Evolutionary conservation across 1,140 invertebrate genomes (phyloP).

Genomic region (Lysiphlebus fabarum): DNA sequence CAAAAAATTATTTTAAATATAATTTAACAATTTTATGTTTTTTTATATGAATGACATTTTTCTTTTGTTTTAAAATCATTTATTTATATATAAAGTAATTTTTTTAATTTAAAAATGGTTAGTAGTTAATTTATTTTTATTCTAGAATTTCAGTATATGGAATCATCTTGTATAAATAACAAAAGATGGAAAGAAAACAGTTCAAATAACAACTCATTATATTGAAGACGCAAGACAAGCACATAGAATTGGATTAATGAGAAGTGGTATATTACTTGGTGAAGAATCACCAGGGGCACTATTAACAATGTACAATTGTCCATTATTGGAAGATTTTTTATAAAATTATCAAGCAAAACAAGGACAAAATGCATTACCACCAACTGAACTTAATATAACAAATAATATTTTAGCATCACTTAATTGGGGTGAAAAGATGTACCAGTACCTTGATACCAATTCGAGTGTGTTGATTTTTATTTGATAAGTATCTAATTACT

Average conservation of each 20-base stretch:
- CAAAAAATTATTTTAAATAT: too few species aligned
- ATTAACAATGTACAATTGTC: too few species aligned
- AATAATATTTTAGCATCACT: slow-evolving; percentile 77
- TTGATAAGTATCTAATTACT: too few species aligned
- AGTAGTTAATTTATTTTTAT: neutral
- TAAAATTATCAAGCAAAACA: slow-evolving; percentile 76
- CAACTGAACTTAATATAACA: slow-evolving; percentile 65
- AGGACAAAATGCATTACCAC: slow-evolving; percentile 57
- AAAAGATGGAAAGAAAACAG: slow-evolving; percentile 76
- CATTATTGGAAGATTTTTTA: slow-evolving; percentile 90
- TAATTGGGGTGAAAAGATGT: slow-evolving; percentile 79
- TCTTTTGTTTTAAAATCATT: too few species aligned
- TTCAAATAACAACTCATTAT: slow-evolving; percentile 93
- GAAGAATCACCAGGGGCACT: slow-evolving; percentile 87
- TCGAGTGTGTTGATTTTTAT: too few species aligned
- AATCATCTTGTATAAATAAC: slow-evolving; percentile 84
- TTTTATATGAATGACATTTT: too few species aligned
- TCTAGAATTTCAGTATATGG: slow-evolving; percentile 71
- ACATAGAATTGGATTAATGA: slow-evolving; percentile 88
- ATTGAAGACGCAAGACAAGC: slow-evolving; percentile 90
- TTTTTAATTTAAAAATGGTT: neutral
- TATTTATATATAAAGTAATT: neutral
- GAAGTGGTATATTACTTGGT: slow-evolving; percentile 83
- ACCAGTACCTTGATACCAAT: too few species aligned
- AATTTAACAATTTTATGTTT: too few species aligned